phyloP scores from a whole-genome alignment of 1,140 invertebrate species.

The Drosophila teissieri region DNA sequence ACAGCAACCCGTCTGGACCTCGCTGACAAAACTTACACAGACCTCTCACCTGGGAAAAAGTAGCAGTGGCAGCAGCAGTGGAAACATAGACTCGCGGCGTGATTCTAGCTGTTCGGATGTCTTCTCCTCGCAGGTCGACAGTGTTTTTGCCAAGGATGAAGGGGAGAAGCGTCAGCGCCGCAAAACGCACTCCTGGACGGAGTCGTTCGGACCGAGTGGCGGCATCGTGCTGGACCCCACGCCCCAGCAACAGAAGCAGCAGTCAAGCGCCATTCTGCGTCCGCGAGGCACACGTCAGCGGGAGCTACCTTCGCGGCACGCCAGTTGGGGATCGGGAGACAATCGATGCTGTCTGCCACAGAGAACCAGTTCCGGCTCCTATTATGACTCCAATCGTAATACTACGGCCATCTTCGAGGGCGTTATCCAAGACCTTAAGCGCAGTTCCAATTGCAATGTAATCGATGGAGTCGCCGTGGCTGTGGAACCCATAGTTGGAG shows the following conservation, averaged over 20 bases:
- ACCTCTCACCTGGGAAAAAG: conserved; percentile 54
- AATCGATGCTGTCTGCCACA: conserved; percentile 88
- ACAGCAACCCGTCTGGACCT: conserved; percentile 85
- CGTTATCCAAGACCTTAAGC: conserved; percentile 79
- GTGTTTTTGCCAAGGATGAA: conserved; percentile 90
- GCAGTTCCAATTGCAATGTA: conserved; percentile 60
- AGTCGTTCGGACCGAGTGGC: conserved; percentile 80
- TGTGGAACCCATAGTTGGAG: conserved; percentile 55
- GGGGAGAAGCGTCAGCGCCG: conserved; percentile 66
- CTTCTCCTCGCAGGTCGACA: conserved; percentile 90
- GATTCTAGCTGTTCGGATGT: conserved; percentile 85
- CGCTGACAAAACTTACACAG: conserved; percentile 84
- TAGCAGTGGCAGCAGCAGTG: conserved; percentile 2
- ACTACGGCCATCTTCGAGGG: conserved; percentile 79
- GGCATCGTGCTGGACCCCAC: conserved; percentile 85
- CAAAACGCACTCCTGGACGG: conserved; percentile 82
- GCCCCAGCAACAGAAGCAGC: conserved; percentile 37
- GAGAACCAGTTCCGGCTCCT: conserved; percentile 90
- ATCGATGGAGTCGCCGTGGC: conserved; percentile 81
- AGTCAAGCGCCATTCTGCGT: conserved; percentile 44
- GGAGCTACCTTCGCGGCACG: conserved; percentile 90
- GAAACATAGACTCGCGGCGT: conserved; percentile 23
- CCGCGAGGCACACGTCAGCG: conserved; percentile 80
- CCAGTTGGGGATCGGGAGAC: conserved; percentile 92
- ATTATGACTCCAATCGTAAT: conserved; percentile 88